Evolutionary conservation across 2,888 invertebrate species (phyloP).

Genomic region (Meloe dianella): DNA sequence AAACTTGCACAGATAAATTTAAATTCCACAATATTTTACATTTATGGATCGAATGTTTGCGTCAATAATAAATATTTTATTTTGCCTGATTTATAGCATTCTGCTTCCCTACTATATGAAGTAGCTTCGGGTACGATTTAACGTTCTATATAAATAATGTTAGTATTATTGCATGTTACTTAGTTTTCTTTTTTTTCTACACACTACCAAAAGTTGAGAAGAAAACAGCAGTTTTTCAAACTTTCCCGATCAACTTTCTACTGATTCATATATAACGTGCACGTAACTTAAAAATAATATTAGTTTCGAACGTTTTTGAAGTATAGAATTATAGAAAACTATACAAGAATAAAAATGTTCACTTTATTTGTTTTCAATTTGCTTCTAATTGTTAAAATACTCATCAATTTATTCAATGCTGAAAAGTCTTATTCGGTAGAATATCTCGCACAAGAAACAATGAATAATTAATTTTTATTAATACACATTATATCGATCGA

Average conservation of each 20-base stretch:
- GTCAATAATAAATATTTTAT: conserved; percentile 41
- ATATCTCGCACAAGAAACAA: conserved; percentile 21
- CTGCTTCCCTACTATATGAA: conserved; percentile 35
- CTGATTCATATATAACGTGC: conserved; percentile 46
- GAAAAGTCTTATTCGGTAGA: neutral
- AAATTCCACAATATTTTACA: conserved; percentile 40
- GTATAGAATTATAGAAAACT: conserved; percentile 34
- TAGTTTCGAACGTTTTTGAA: conserved; percentile 35
- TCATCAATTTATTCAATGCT: neutral
- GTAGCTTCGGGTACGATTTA: conserved; percentile 41
- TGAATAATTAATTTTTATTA: neutral
- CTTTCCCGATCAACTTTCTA: conserved; percentile 44
- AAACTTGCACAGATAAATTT: conserved; percentile 35
- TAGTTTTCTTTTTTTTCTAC: conserved; percentile 40
- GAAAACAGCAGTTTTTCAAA: conserved; percentile 46
- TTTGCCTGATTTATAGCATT: conserved; percentile 35
- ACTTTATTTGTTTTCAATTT: conserved; percentile 34
- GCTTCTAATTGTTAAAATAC: conserved; percentile 34
- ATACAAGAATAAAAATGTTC: conserved; percentile 39
- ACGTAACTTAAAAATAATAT: conserved; percentile 47
- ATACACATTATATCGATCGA: no score
- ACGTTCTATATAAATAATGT: conserved; percentile 45
- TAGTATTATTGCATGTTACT: conserved; percentile 45
- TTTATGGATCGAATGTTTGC: conserved; percentile 38
- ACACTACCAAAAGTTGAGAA: conserved; percentile 35